Conservation (phyloP, 2,888 invertebrate genomes). For the Capitulum mitella region DNA sequence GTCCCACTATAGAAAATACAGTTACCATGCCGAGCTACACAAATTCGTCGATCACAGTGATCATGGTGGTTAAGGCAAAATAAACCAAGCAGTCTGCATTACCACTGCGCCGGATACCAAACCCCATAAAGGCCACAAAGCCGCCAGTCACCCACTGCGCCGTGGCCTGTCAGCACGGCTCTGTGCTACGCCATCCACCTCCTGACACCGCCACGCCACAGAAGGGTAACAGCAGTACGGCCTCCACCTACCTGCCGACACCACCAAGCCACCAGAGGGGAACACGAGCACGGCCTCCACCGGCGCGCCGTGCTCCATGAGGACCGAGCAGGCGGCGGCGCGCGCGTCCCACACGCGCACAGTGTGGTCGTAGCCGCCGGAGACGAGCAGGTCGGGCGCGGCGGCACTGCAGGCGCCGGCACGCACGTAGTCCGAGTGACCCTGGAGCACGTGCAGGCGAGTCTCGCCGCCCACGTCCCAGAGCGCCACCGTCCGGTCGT, state of each 20-base stretch:
- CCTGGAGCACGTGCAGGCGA: not conserved
- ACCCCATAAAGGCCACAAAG: too few species aligned
- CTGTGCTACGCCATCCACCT: too few species aligned
- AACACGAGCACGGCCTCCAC: constrained; percentile 81
- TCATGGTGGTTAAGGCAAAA: too few species aligned
- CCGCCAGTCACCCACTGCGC: too few species aligned
- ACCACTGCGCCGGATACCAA: too few species aligned
- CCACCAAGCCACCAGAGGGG: constrained; percentile 80
- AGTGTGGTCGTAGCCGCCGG: constrained; percentile 82
- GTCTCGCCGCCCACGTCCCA: constrained; percentile 86
- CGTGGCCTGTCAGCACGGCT: too few species aligned
- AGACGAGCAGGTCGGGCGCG: constrained; percentile 65
- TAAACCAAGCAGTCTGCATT: too few species aligned
- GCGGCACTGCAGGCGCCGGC: constrained; percentile 72
- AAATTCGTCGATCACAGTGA: too few species aligned
- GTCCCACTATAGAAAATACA: too few species aligned
- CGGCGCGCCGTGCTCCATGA: constrained; percentile 76
- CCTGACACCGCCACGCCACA: too few species aligned
- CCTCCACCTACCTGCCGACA: constrained; percentile 72
- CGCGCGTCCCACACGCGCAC: constrained; percentile 83
- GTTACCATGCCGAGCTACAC: too few species aligned
- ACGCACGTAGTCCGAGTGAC: constrained; percentile 46
- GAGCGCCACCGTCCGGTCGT: constrained; percentile 76
- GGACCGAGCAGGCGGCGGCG: constrained; percentile 54
- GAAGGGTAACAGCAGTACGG: too few species aligned